Percentiles rank a stretch among this genome's conserved stretches.
These are phyloP conservation scores for Probaryconus sp. DNA, from an alignment of 1,140 invertebrate species.

Conservation along the genomic window DNA sequence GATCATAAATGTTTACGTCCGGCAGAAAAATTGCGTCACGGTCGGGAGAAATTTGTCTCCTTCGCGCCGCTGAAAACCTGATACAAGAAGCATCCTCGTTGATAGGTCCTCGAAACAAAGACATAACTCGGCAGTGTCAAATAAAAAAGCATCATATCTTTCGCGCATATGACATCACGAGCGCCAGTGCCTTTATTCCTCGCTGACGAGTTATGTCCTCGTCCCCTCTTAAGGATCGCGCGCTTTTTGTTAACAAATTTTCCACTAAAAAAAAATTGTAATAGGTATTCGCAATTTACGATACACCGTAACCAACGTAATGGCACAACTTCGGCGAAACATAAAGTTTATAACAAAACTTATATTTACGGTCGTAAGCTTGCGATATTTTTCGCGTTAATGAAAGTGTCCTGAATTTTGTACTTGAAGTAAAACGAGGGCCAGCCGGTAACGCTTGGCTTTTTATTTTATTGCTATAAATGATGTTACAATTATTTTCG, in stretches of 20 bases:
- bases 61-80: not conserved
- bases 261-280: slow-evolving; percentile 21
- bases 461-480: too few relatives aligned
- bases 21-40: not conserved
- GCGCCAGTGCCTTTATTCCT: slow-evolving; percentile 2
- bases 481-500: too few relatives aligned
- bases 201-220: slow-evolving; percentile 6
- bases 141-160: slow-evolving; percentile 16
- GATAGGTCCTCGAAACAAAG: slow-evolving; percentile 13
- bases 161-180: not conserved
- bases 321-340: slow-evolving; percentile 27
- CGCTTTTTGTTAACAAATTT: slow-evolving; percentile 25
- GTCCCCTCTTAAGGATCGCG: not conserved
- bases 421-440: too few relatives aligned
- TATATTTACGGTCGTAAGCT: slow-evolving; percentile 27
- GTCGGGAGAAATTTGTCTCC: not conserved
- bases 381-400: slow-evolving; percentile 12
- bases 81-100: slow-evolving; percentile 8
- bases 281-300: slow-evolving; percentile 31
- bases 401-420: slow-evolving; percentile 8
- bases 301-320: slow-evolving; percentile 7
- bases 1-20: not conserved
- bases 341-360: slow-evolving; percentile 42
- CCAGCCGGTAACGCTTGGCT: too few relatives aligned
- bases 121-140: slow-evolving; percentile 10